Percentiles rank a stretch among this genome's conserved stretches.
phyloP scores from a whole-genome alignment of 2,113 vertebrate genomes.

The Trinectes maculatus region DNA sequence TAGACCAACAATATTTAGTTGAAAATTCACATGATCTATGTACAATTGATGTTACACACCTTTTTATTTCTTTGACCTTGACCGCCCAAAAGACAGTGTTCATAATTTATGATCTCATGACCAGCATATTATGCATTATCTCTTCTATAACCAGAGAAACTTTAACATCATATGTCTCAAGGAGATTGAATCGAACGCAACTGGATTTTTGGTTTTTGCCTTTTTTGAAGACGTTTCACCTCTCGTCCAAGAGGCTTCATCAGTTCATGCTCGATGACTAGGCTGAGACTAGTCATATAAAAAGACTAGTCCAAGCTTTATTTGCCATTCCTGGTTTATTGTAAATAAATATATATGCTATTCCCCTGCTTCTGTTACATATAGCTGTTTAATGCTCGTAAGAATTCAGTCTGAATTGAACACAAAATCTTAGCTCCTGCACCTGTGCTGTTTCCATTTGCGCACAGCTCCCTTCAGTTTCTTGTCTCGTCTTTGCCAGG shows the following conservation, averaged over 20 bases:
- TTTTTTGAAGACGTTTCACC: too few species aligned
- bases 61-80: constrained; percentile 8
- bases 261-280: too few species aligned
- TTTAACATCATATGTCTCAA: constrained; percentile 13
- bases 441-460: constrained; percentile 85
- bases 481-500: constrained; percentile 83
- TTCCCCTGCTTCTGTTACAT: background rate
- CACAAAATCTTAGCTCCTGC: constrained; percentile 68
- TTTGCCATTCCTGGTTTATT: constrained; percentile 15
- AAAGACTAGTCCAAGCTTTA: background rate
- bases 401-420: background rate
- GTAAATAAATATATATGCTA: constrained; percentile 14
- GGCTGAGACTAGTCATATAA: too few species aligned
- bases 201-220: too few species aligned
- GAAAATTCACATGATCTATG: constrained; percentile 43
- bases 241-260: too few species aligned
- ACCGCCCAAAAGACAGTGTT: background rate
- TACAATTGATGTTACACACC: constrained; percentile 43
- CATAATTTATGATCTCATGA: constrained; percentile 1
- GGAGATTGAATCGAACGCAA: too few species aligned
- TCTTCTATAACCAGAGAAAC: background rate
- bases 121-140: background rate
- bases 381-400: constrained; percentile 7
- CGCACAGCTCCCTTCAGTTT: constrained; percentile 80
- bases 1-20: constrained; percentile 51